Base-by-base conservation (phyloP, 2,113 vertebrate genomes). In the Dendrocopos noguchii region DNA sequence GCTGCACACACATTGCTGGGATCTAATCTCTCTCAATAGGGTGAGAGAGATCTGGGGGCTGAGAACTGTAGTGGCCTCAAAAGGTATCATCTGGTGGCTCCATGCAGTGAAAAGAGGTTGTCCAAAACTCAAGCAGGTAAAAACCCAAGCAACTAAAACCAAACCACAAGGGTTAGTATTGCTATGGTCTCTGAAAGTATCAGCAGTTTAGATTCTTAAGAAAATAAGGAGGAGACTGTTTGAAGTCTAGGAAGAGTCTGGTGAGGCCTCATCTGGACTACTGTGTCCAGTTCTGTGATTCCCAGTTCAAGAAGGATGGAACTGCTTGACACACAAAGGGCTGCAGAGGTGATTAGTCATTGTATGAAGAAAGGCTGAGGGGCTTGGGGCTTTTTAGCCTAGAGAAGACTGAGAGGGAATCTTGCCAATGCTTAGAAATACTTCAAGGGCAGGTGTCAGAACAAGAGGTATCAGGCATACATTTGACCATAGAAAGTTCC, bases 1-100 rank as follows among this genome's bases (percentile, higher is more conserved):
- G 39, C 19, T 66, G 10, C 0, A 0, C 25, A 12, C 14, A 5
- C 6, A 10, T 57, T 60, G 25, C 27, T 76, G 66, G 17, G 67
- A 70, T 42, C 29, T 68, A 27, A 1, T 33, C 25, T n/a, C 20
- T 84, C 50, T 84, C 21, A 24, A 2, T 3, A 47, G 20, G 9
- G 13, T 82, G 72, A 19, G 22, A 77, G 71, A 39, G 29, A 21
- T 63, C 63, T 74, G 65, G 47, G 24, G 19, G 22, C 3, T 36
- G n/a, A 73, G 57, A 80, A 34, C 5, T 64, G 29, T n/a, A n/a
- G 6, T 78, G 53, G 56, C 21, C 33, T 84, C 18, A 8, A 61
- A 33, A 68, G 11, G 4, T 46, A 12, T 39, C 53, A 42, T n/a
- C 60, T 72, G 57, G 11, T 44, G 68, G 25, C 44, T 80, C 29